Base-by-base conservation (phyloP, 2,113 vertebrate species). In the Saiga tatarica region DNA sequence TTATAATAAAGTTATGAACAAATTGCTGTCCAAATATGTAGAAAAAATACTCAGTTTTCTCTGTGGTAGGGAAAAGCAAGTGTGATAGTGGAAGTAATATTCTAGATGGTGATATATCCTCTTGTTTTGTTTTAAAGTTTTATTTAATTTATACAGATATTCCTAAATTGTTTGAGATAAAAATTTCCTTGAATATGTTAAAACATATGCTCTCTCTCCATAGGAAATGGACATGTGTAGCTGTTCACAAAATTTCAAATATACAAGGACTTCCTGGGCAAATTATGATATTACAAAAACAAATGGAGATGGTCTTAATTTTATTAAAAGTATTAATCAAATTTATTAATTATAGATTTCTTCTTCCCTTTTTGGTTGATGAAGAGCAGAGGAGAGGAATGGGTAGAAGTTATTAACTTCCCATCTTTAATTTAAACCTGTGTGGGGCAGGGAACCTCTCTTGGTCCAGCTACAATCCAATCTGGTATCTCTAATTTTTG, bases 401-500 rank as follows among this genome's bases (percentile, higher is more conserved):
- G 39, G 52, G 16, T 53, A 5, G 36, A 92, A 81, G 59, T 11
- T 52, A 1, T 94, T 91, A 71, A 12, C 84, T 81, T 92, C 67
- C 42, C 45, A 28, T 52, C 21, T 88, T 95, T 95, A 85, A 23
- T 82, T 89, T 78, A 95, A 92, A 59, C 81, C 60, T n/a, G 10
- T 71, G 2, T 39, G 67, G 19, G 5, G 19, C 0, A 2, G 19
- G 67, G 17, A 71, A 71, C 67, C 67, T 71, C 67, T 86, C 36
- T 57, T 76, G 74, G 28, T 64, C 52, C 33, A 71, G 9, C 50
- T 96, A 76, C 47, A 93, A 67, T 91, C 12, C 52, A 94, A 85
- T 94, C 33, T 96, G 45, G 9, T 55, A 30, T 62, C 26, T 96
- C 52, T 74, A 94, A 85, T 91, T 97, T 74, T 91, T 94, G 19